Evolutionary conservation across 1,140 invertebrate species (phyloP), one percentile per base, ranked within the genome.

Genomic region (Archegozetes longisetosus): DNA sequence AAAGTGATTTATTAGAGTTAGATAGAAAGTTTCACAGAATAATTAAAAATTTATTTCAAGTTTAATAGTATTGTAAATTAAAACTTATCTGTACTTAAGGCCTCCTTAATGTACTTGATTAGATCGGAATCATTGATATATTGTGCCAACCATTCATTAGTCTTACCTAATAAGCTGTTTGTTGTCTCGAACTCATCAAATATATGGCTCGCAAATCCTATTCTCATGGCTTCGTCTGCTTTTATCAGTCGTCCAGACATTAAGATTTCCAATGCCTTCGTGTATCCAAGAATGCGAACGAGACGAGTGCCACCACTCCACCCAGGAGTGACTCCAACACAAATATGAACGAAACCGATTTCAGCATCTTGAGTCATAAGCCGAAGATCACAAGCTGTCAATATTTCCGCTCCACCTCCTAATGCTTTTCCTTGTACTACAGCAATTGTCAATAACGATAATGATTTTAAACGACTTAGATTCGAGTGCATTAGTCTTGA

Each of bases 361-460:
- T 72, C 72, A 28, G 68, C 60, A 2, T 70, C 60, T 47, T 55
- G 28, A 0, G 74, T 71, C 60, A 77, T 71, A 4, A 80, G 55
- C 3, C 80, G 70, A 60, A 76, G 78, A 66, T 82, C 80, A 67
- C 77, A 78, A n/a, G 72, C 70, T 3, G 75, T 72, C 0, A 74
- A 64, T 2, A 82, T 60, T 69, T 82, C 80, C 3, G 79, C 77
- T 17, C 80, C 80, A 25, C 80, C 80, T n/a, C 80, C 80, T 1
- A 81, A 57, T 2, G 79, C 77, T 56, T 55, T 67, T 22, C 80
- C 80, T 61, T 78, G 65, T 22, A 80, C 68, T 13, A 78, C 61
- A 49, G 74, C 76, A 12, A 80, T 73, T 32, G 73, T 72, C 17
- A 81, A 60, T 0, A 62, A 17, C 4, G 61, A 57, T 13, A 61